Conservation (phyloP, 2,113 vertebrate genomes). For the Vulpes ferrilata region DNA sequence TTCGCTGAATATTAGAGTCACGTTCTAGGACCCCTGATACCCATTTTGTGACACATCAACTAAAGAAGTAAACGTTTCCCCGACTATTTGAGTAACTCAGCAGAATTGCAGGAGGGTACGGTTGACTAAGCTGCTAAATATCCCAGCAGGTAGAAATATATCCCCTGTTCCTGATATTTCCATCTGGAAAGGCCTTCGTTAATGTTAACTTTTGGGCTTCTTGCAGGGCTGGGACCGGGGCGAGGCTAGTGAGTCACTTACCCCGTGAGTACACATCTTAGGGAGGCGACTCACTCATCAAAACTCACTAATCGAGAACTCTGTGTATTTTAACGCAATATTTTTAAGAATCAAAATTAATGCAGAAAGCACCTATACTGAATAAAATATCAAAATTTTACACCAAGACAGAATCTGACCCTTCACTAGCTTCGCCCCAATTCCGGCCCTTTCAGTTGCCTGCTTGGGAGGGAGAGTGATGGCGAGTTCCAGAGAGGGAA, state of each 20-base stretch:
- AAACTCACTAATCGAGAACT: neutral
- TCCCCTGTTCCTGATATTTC: neutral
- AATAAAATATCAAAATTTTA: neutral
- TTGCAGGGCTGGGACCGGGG: neutral
- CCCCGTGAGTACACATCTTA: too few relatives aligned
- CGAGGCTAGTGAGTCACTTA: neutral
- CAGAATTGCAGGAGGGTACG: neutral
- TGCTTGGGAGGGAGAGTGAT: neutral
- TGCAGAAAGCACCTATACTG: neutral
- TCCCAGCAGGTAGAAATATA: neutral
- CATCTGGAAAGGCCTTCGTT: neutral
- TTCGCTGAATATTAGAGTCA: neutral
- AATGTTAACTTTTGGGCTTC: neutral
- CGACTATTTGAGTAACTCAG: neutral
- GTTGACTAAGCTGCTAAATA: neutral
- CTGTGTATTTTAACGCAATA: neutral
- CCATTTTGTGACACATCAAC: neutral
- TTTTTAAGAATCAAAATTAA: slow-evolving; percentile 27
- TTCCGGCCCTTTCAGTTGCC: neutral
- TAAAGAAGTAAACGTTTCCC: neutral
- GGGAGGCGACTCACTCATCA: too few relatives aligned
- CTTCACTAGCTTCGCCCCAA: neutral
- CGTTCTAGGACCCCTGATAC: neutral
- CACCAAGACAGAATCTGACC: neutral
- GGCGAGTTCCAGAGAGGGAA: neutral